Conservation (phyloP, 92 coral and sea anemone species). For the Isaurus tuberculatus region DNA sequence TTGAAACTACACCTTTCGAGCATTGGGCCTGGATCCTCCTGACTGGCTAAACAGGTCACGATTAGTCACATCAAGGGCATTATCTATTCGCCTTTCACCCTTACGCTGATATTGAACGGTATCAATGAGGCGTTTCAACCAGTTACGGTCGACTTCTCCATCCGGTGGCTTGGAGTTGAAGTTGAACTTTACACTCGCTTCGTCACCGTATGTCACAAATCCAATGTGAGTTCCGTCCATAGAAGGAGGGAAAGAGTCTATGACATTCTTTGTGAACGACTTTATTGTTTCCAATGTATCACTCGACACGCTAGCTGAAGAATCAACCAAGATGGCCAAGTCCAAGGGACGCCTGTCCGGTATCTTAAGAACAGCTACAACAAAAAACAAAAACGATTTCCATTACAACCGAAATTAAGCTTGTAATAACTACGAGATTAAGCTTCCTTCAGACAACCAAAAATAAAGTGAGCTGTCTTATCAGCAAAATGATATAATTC, state of each 20-base stretch:
- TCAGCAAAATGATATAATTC: not conserved
- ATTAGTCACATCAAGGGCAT: slow-evolving; percentile 72
- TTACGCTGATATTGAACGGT: slow-evolving; percentile 8
- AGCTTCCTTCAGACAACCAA: not conserved
- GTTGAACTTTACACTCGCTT: slow-evolving; percentile 24
- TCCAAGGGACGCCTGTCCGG: slow-evolving; percentile 33
- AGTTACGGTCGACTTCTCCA: not conserved
- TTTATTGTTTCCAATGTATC: slow-evolving; percentile 13
- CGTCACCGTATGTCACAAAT: slow-evolving; percentile 56
- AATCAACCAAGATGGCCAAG: slow-evolving; percentile 25
- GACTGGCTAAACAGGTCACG: slow-evolving; percentile 62
- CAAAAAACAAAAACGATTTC: not conserved
- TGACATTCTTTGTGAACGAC: slow-evolving; percentile 46
- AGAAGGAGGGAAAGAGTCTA: slow-evolving; percentile 55
- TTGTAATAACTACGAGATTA: not conserved
- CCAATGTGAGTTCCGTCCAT: slow-evolving; percentile 64
- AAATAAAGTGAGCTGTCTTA: not conserved
- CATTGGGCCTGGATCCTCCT: slow-evolving; percentile 79
- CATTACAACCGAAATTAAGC: no score
- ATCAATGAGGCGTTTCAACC: slow-evolving; percentile 12
- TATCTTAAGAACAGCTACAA: not conserved
- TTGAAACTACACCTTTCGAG: slow-evolving; percentile 64
- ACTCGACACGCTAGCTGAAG: slow-evolving; percentile 27
- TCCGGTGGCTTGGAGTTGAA: not conserved
- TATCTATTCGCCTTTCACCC: slow-evolving; percentile 65